Evolutionary conservation across 2,113 vertebrate species (phyloP), one percentile per base, ranked within the genome.

Genomic region (Channa maculata): DNA sequence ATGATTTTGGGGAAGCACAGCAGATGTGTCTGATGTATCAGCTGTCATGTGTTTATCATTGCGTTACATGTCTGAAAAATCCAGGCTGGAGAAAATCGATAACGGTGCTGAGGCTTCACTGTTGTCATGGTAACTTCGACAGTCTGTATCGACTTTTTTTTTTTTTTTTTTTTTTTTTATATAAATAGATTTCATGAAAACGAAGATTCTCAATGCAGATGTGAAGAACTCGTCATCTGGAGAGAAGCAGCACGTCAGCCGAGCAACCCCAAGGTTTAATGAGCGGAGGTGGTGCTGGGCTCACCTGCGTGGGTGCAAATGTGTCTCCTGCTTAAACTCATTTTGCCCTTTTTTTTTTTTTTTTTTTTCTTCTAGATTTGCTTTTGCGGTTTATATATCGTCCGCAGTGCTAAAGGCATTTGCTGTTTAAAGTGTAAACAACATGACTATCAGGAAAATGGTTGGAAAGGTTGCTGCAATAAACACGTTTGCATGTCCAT

Each of bases 81-180:
- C 24, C 24, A 24, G 24, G 10, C 33, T 5, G 6, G 37, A 54
- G 52, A 36, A 36, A 55, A 38, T 55, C 53, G 14, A 38, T 55
- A 14, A 5, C 4, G 7, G 50, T 51, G 15, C 24, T 51, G 37
- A 13, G 34, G 34, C 55, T 43, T 53, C 10, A 8, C 34, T 5
- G 67, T 82, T 62, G 64, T 52, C 63, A 75, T 70, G 59, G 77
- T 62, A 65, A 71, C 80, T 1, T 14, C 38, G 5, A 4, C 11
- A 0, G 0, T 34, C 43, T n/a, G 12, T 37, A 60, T 43, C 2
- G 3, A 46, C 7, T 12, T n/a, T 75, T 44, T 24, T 24, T 24
- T 24, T 24, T 24, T 24, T 24, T 24, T 24, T 24, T 24, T 24
- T 24, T 24, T 24, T 24, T 24, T 1, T 1, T 24, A 24, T 41